These are phyloP conservation scores for Lochmaea capreae DNA, from an alignment of 2,888 invertebrate species.

Conservation along the genomic window DNA sequence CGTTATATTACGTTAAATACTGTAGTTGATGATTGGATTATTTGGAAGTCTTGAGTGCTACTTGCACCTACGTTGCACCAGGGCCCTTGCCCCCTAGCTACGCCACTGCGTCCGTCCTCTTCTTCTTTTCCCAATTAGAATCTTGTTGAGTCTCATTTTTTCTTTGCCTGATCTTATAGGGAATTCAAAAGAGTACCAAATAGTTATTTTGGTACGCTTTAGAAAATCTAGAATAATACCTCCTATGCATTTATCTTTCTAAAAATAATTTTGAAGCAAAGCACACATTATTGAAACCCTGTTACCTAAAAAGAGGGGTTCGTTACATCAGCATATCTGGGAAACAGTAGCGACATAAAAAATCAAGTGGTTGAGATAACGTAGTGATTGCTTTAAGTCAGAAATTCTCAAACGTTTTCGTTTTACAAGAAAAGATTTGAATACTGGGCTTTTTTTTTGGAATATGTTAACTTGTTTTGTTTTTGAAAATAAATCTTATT, in stretches of 20 bases:
- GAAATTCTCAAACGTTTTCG: constrained; percentile 49
- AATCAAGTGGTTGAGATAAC: constrained; percentile 63
- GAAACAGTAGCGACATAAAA: constrained; percentile 57
- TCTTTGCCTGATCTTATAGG: too few relatives aligned
- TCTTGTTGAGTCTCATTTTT: too few relatives aligned
- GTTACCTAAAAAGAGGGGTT: constrained; percentile 49
- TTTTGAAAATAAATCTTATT: too few relatives aligned
- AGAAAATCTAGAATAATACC: background rate
- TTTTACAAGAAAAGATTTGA: too few relatives aligned
- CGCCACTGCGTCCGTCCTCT: too few relatives aligned
- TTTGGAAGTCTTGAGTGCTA: too few relatives aligned
- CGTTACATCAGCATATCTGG: constrained; percentile 50
- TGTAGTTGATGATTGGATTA: too few relatives aligned
- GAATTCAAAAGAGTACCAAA: background rate
- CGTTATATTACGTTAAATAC: too few relatives aligned
- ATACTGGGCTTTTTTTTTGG: too few relatives aligned
- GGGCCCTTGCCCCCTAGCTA: too few relatives aligned
- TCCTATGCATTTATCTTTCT: constrained; percentile 30
- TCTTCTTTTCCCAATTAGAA: too few relatives aligned
- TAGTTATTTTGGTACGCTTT: background rate
- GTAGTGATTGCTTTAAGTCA: constrained; percentile 58
- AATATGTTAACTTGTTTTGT: background rate
- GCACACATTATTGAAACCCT: constrained; percentile 45
- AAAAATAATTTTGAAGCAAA: constrained; percentile 43
- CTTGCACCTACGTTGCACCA: too few relatives aligned